Evolutionary conservation across 2,888 invertebrate genomes (phyloP), one percentile per base, ranked within the genome.

Genomic region (Erebia ligea): DNA sequence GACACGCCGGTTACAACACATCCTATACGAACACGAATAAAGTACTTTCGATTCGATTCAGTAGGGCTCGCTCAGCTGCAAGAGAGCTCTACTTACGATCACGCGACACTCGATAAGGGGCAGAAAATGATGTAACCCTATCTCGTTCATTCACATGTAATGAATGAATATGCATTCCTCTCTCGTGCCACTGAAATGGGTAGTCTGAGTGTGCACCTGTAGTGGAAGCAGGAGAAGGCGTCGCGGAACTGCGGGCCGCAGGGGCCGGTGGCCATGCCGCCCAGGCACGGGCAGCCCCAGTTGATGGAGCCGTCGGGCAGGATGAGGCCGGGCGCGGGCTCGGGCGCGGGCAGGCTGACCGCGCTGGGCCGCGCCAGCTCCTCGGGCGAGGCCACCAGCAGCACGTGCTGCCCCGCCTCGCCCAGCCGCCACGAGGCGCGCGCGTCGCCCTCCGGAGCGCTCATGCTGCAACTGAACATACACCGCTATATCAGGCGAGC

Each of bases 221-320:
- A 97, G 86, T 99, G 98, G 86, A 99, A 99, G 89, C 99, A 99
- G 45, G 97, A 96, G 88, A 99, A 98, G 2, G 99, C 98, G 77
- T 98, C 97, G 57, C 99, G 94, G 90, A 99, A 99, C 86, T 98
- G 97, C 15, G 96, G 94, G 1, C 98, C 99, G 86, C 99, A 99
- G 0, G 99, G 99, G 0, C 99, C 99, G 0, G 98, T 98, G 6
- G 98, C 98, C 97, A 99, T 98, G n/a, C 98, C 98, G 15, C 99
- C 99, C 50, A 99, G 94, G 86, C 99, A 99, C 0, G 99, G 99
- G 83, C 99, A 99, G 84, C 97, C 97, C 99, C 99, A 99, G 91
- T 99, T 99, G 76, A 99, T 98, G 74, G 97, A 95, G 6, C 99
- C 99, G 88, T 96, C 96, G 0, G 96, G 94, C 70, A 97, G 91